Percentiles rank a stretch among this genome's conserved stretches.
These are phyloP conservation scores for Chondrilla cf. caribensis DNA, from an alignment of 37 sponge, comb jelly and placozoan species.

Conservation along the genomic window DNA sequence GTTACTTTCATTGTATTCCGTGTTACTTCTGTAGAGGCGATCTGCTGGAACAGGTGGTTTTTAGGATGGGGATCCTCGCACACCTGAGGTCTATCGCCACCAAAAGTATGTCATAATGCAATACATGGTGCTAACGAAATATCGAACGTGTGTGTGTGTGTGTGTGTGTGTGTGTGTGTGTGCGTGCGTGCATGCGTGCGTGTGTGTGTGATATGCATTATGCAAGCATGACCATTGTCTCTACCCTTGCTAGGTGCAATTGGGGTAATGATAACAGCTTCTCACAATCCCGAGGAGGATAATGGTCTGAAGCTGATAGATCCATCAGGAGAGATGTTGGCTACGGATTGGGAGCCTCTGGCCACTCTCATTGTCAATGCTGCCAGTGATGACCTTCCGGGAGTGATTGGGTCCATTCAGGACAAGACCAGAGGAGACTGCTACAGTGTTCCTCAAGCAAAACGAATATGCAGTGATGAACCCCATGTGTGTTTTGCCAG, in stretches of 20 bases:
- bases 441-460: background rate
- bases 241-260: conserved; percentile 39
- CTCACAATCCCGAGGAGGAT: conserved; percentile 95
- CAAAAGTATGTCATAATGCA: conserved; percentile 27
- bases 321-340: conserved; percentile 89
- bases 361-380: conserved; percentile 84
- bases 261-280: conserved; percentile 96
- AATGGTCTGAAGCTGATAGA: conserved; percentile 98
- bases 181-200: background rate
- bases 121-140: background rate
- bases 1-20: background rate
- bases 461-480: background rate
- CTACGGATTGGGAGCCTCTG: conserved; percentile 77
- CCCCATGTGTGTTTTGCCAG: conserved; percentile 54
- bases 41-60: conserved; percentile 66
- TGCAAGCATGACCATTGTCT: background rate
- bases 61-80: conserved; percentile 87
- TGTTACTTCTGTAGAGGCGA: conserved; percentile 53
- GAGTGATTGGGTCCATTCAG: conserved; percentile 21
- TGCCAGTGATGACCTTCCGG: conserved; percentile 22
- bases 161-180: conserved; percentile 25
- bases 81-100: conserved; percentile 66
- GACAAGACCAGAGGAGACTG: conserved; percentile 12
- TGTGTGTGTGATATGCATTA: too few relatives aligned
- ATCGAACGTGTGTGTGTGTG: conserved; percentile 8